phyloP scores from a whole-genome alignment of 2,888 invertebrate genomes.

The Neoitamus cyanurus region DNA sequence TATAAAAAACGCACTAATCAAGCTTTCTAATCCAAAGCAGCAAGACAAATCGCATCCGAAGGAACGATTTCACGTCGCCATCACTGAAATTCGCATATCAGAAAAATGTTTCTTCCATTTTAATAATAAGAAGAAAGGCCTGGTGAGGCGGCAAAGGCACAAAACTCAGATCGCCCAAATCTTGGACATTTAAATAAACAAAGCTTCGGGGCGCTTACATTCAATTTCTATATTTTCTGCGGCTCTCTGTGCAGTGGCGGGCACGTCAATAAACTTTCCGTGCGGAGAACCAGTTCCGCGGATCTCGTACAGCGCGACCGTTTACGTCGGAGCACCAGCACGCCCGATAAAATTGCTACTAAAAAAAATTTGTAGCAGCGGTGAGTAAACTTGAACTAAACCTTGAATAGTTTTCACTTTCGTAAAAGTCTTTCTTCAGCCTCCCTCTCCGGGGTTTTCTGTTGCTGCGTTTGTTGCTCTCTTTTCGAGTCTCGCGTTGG shows the following conservation, averaged over 20 bases:
- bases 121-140: background rate
- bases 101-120: background rate
- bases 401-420: conserved; percentile 42
- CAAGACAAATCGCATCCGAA: background rate
- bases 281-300: conserved; percentile 8
- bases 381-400: conserved; percentile 42
- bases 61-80: background rate
- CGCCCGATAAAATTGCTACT: background rate
- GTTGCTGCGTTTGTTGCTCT: background rate
- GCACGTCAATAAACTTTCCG: conserved; percentile 26
- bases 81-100: conserved; percentile 18
- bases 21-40: conserved; percentile 13
- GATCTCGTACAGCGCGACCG: background rate
- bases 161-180: background rate
- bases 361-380: conserved; percentile 27
- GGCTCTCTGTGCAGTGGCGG: background rate
- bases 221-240: background rate
- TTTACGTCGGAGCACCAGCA: background rate
- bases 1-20: conserved; percentile 5
- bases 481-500: background rate
- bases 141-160: background rate
- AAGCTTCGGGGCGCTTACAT: background rate
- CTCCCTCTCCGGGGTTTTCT: background rate
- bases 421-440: conserved; percentile 37
- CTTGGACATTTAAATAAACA: background rate